A percentile compares a stretch with the other conserved stretches of the same genome.
phyloP scores from a whole-genome alignment of 2,797 vertebrate genomes.

The Chloroceryle amazona region DNA sequence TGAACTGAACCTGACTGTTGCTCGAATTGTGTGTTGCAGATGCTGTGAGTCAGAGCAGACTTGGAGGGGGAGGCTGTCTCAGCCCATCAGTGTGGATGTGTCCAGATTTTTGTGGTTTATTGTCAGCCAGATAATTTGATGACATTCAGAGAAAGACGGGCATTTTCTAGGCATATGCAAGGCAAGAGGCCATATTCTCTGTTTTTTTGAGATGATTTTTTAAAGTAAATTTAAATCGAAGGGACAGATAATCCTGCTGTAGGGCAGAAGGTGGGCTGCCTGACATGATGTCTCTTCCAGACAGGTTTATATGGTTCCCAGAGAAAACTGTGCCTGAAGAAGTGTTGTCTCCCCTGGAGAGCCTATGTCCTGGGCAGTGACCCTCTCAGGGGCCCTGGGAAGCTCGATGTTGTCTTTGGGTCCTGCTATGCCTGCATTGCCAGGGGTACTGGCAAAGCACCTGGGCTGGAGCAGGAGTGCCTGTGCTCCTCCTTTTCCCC shows the following conservation, averaged over 20 bases:
- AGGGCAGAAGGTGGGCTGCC: not conserved
- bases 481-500: not conserved
- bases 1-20: not conserved
- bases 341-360: not conserved
- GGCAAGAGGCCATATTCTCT: not conserved
- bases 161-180: not conserved
- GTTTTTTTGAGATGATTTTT: not conserved
- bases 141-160: not conserved
- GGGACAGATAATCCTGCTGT: not conserved
- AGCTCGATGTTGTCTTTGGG: accelerated
- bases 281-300: not conserved
- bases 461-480: accelerated
- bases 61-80: conserved; percentile 5
- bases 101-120: not conserved
- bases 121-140: not conserved
- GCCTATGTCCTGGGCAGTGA: not conserved
- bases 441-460: not conserved
- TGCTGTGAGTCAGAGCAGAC: conserved; percentile 33
- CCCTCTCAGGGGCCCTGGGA: not conserved
- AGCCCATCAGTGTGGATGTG: not conserved
- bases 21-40: not conserved
- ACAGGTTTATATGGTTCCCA: not conserved
- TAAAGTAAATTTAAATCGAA: not conserved
- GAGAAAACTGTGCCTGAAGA: not conserved
- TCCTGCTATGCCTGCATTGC: not conserved